Evolutionary conservation across 2,113 vertebrate genomes (phyloP), one percentile per base, ranked within the genome.

Genomic region (Scophthalmus maximus): DNA sequence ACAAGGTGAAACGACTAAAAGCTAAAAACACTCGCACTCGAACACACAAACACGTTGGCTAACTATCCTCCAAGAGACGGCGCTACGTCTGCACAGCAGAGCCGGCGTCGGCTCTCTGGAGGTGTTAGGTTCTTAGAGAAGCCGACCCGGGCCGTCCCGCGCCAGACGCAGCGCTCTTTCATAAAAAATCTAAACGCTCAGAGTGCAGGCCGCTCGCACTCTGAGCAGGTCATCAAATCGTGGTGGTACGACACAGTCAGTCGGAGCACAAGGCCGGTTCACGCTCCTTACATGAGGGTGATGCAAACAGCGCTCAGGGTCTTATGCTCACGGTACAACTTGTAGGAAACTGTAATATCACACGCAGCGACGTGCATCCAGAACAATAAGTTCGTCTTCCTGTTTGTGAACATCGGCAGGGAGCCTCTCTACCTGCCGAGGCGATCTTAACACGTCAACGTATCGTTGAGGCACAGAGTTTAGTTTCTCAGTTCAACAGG

Each of bases 381-480:
- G 75, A 93, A 92, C 84, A 92, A 90, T 79, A 82, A 88, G 80
- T 88, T 94, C 76, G 84, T 94, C 93, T 95, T 90, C 93, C 82
- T 89, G 92, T 92, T 95, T 90, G 8, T 47, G 58, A 92, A 95
- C 97, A 88, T 98, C 97, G 95, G 74, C 96, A 95, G 96, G 97
- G 97, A 98, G 92, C 90, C 93, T 94, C 96, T 98, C 97, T 87
- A 98, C 97, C 97, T 95, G 96, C 65, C 93, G 97, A 98, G 97
- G 97, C 94, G 93, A 93, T 95, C 96, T 98, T 98, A 94, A 99
- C 98, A 95, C 98, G 94, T 99, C 98, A 98, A 99, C 98, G 80
- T 93, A 89, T 88, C 89, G 97, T 98, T 98, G 98, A 99, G 98
- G 98, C 94, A 82, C 98, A 95, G 91, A 92, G 92, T 96, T 91